A percentile compares a stretch with the other conserved stretches of the same genome.
Conservation (phyloP, 2,797 vertebrate species). For the Rhinichthys osculus region DNA sequence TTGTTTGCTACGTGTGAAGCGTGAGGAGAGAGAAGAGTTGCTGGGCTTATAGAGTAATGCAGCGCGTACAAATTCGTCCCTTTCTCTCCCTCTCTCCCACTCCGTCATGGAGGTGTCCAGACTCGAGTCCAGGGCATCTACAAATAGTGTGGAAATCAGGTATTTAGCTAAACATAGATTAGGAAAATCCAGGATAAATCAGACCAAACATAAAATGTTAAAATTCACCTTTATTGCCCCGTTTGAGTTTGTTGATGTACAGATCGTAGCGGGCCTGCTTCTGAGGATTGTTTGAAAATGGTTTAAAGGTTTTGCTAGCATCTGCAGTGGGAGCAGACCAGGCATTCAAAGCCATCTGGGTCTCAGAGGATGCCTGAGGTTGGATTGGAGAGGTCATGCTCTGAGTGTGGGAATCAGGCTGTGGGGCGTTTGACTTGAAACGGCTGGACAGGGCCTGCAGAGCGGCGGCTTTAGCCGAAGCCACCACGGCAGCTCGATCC, state of each 20-base stretch:
- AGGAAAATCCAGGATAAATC: neutral
- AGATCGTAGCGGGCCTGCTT: constrained; percentile 92
- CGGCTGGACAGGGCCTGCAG: constrained; percentile 43
- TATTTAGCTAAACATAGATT: neutral
- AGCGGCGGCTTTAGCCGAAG: constrained; percentile 44
- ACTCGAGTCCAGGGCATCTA: constrained; percentile 80
- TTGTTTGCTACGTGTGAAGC: constrained; percentile 85
- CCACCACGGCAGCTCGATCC: constrained; percentile 18
- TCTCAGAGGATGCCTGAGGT: constrained; percentile 59
- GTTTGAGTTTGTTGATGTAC: constrained; percentile 81
- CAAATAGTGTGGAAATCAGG: neutral
- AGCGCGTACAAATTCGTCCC: constrained; percentile 88
- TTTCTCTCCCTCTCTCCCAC: constrained; percentile 90
- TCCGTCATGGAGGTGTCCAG: constrained; percentile 85
- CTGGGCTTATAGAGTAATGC: constrained; percentile 85
- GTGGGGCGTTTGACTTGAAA: constrained; percentile 37
- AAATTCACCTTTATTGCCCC: constrained; percentile 84
- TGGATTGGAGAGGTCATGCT: constrained; percentile 31
- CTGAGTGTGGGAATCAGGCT: neutral
- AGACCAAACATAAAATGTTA: neutral
- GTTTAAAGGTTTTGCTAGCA: constrained; percentile 82
- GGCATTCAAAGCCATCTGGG: constrained; percentile 57
- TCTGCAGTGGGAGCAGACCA: constrained; percentile 66
- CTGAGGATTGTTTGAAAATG: constrained; percentile 86
- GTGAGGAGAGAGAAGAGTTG: constrained; percentile 81